A percentile compares a stretch with the other conserved stretches of the same genome.
Conservation (phyloP, 2,113 vertebrate genomes). For the Emydocephalus ijimae region DNA sequence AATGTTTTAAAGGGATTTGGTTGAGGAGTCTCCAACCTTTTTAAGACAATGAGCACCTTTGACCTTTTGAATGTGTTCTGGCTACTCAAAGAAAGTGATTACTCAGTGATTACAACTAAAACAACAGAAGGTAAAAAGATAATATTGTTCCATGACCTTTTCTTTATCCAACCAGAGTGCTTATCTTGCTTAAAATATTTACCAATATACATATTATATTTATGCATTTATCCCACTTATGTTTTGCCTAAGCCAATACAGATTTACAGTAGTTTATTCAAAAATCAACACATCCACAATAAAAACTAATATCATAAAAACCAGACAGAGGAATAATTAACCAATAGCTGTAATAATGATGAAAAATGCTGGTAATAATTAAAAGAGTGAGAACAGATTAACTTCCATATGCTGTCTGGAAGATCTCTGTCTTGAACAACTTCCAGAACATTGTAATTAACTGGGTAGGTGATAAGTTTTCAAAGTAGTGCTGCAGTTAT, state of each 20-base stretch:
- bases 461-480: not conserved
- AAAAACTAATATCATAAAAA: not conserved
- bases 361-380: not conserved
- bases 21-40: not conserved
- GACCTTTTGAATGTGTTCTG: not conserved
- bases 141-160: not conserved
- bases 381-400: not conserved
- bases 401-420: not conserved
- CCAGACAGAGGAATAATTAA: not conserved
- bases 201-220: not conserved
- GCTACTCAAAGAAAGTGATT: not conserved
- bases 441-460: not conserved
- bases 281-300: not conserved
- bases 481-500: not conserved
- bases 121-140: not conserved
- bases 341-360: not conserved
- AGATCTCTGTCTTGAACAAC: not conserved
- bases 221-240: not conserved
- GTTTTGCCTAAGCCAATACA: not conserved
- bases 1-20: not conserved
- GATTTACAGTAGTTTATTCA: not conserved
- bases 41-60: not conserved
- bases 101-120: not conserved
- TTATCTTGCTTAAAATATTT: not conserved
- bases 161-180: not conserved